phyloP scores from a whole-genome alignment of 2,888 invertebrate genomes.

The Drosophila tanythrix region DNA sequence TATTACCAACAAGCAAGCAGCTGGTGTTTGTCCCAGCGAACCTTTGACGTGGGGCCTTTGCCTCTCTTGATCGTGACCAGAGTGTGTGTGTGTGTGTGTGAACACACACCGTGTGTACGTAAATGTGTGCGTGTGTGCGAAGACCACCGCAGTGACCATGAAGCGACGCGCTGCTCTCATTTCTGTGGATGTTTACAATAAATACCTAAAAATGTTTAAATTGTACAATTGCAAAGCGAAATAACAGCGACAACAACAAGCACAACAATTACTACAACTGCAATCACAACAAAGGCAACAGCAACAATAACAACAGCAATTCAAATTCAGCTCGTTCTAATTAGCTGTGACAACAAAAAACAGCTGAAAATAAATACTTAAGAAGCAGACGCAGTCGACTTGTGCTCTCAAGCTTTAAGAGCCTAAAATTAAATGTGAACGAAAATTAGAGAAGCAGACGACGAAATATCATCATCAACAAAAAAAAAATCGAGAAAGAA shows the following conservation, averaged over 20 bases:
- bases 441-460: slow-evolving; percentile 34
- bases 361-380: slow-evolving; percentile 53
- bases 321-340: slow-evolving; percentile 40
- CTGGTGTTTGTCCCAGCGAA: slow-evolving; percentile 30
- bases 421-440: slow-evolving; percentile 48
- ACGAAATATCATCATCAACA: slow-evolving; percentile 6
- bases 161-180: slow-evolving; percentile 66
- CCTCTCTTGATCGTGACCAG: slow-evolving; percentile 50
- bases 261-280: slow-evolving; percentile 17
- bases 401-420: slow-evolving; percentile 73
- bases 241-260: slow-evolving; percentile 23
- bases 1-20: slow-evolving; percentile 28
- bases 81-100: slow-evolving; percentile 15
- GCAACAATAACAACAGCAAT: slow-evolving; percentile 20
- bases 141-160: slow-evolving; percentile 75
- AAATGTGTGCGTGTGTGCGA: slow-evolving; percentile 25
- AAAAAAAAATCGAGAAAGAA: slow-evolving; percentile 18
- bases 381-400: slow-evolving; percentile 33
- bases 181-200: slow-evolving; percentile 70
- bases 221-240: slow-evolving; percentile 42
- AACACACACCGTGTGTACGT: neutral
- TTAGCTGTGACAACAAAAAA: slow-evolving; percentile 35
- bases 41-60: slow-evolving; percentile 17
- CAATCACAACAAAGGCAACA: slow-evolving; percentile 23
- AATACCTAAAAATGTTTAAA: slow-evolving; percentile 59